A percentile compares a stretch with the other conserved stretches of the same genome.
phyloP scores from a whole-genome alignment of 2,113 vertebrate genomes.

The Myodes glareolus region DNA sequence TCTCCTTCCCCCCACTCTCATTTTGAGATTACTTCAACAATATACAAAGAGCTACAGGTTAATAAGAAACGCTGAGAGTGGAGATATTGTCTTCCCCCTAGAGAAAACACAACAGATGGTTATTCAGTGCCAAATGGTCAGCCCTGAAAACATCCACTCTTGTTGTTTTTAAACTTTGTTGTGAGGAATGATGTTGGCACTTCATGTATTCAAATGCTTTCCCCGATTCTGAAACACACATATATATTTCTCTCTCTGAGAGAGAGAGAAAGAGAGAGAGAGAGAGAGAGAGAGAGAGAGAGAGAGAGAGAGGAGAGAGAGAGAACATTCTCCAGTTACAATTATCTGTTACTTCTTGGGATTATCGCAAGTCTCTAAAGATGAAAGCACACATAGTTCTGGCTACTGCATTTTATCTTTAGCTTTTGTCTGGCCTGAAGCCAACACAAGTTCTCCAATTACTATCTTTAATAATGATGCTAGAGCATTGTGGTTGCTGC shows the following conservation, averaged over 20 bases:
- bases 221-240: too few relatives aligned
- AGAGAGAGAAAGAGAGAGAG: too few relatives aligned
- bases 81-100: background rate
- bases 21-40: background rate
- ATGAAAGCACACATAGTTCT: slow-evolving; percentile 16
- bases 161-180: background rate
- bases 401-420: slow-evolving; percentile 61
- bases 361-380: slow-evolving; percentile 18
- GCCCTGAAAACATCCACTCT: background rate
- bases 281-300: slow-evolving; percentile 7
- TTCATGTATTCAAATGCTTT: background rate
- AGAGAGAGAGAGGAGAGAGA: slow-evolving; percentile 11
- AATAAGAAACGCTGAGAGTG: background rate
- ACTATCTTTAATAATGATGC: slow-evolving; percentile 47
- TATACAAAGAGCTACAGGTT: background rate
- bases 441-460: slow-evolving; percentile 66
- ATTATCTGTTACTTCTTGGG: background rate
- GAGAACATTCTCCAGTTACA: background rate
- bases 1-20: too few relatives aligned
- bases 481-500: background rate
- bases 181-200: background rate
- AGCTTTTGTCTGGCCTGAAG: slow-evolving; percentile 40
- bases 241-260: too few relatives aligned
- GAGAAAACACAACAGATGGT: background rate
- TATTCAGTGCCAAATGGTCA: background rate